Conservation (phyloP, 2,797 vertebrate genomes). For the Sebastes miniatus region DNA sequence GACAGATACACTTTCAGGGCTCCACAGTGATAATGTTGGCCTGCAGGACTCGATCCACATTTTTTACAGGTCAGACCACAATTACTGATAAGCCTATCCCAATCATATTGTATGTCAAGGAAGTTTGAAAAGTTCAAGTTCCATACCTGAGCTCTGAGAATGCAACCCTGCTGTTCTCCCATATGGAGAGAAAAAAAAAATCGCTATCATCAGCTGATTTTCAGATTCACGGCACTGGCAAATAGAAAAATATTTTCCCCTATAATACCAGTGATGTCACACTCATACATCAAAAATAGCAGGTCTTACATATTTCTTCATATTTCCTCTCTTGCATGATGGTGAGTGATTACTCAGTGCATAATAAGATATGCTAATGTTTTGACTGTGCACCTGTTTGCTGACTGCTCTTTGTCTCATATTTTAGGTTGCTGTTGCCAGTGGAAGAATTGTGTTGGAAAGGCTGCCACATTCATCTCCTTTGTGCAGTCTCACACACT, state of each 20-base stretch:
- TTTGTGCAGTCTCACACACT: conserved; percentile 34
- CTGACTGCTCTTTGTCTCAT: background rate
- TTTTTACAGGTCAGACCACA: conserved; percentile 22
- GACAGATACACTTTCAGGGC: background rate
- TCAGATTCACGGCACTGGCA: background rate
- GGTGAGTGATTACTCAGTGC: background rate
- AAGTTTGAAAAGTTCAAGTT: conserved; percentile 14
- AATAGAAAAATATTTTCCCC: background rate
- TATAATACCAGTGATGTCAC: background rate
- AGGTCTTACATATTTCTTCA: background rate
- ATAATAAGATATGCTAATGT: background rate
- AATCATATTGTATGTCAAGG: background rate
- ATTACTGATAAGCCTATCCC: conserved; percentile 14
- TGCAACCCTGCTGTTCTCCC: background rate
- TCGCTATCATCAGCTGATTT: background rate
- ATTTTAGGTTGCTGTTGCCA: conserved; percentile 1
- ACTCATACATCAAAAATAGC: background rate
- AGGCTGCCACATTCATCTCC: conserved; percentile 37
- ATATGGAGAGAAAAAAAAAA: background rate
- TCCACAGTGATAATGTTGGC: background rate
- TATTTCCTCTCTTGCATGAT: background rate
- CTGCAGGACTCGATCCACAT: background rate
- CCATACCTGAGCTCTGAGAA: background rate
- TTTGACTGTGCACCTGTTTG: background rate
- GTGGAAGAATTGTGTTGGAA: background rate